A percentile compares a stretch with the other conserved stretches of the same genome.
phyloP scores from a whole-genome alignment of 2,797 vertebrate genomes.

The Hydrolagus colliei region DNA sequence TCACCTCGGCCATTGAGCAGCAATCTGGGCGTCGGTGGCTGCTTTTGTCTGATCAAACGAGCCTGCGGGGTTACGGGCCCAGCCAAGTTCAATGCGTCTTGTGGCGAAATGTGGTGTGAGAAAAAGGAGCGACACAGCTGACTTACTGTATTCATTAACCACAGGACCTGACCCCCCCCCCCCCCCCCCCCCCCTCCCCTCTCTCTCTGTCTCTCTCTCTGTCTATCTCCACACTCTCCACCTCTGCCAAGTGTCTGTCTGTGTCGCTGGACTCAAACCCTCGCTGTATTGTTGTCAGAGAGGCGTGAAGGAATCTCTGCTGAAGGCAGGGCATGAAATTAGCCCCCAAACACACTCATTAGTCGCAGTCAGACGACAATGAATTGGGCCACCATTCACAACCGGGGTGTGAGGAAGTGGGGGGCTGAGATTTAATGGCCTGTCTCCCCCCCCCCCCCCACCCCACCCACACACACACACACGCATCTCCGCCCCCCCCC shows the following conservation, averaged over 20 bases:
- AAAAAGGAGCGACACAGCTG: not conserved
- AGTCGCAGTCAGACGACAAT: slow-evolving; percentile 47
- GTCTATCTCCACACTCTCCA: too few species aligned
- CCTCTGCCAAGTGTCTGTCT: too few species aligned
- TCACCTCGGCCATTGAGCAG: slow-evolving; percentile 48
- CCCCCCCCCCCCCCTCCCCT: too few species aligned
- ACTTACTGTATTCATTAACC: not conserved
- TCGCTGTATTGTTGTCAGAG: not conserved
- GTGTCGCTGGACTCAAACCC: too few species aligned
- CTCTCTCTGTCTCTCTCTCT: too few species aligned
- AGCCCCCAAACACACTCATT: slow-evolving; percentile 67
- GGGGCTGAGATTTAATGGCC: too few species aligned
- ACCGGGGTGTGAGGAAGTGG: too few species aligned
- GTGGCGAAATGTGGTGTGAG: not conserved
- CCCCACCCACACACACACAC: too few species aligned
- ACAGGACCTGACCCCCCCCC: not conserved
- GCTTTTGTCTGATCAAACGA: slow-evolving; percentile 28
- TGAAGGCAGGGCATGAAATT: slow-evolving; percentile 55
- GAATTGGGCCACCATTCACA: not conserved
- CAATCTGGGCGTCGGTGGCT: slow-evolving; percentile 29
- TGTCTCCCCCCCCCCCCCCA: too few species aligned
- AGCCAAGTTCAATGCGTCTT: not conserved
- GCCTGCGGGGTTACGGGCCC: not conserved
- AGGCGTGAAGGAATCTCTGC: not conserved
- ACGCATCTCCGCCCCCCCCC: too few species aligned